Evolutionary conservation across 53 echinoderm and acorn worm species (phyloP), one percentile per base, ranked within the genome.

Genomic region (Zoroaster sp.): DNA sequence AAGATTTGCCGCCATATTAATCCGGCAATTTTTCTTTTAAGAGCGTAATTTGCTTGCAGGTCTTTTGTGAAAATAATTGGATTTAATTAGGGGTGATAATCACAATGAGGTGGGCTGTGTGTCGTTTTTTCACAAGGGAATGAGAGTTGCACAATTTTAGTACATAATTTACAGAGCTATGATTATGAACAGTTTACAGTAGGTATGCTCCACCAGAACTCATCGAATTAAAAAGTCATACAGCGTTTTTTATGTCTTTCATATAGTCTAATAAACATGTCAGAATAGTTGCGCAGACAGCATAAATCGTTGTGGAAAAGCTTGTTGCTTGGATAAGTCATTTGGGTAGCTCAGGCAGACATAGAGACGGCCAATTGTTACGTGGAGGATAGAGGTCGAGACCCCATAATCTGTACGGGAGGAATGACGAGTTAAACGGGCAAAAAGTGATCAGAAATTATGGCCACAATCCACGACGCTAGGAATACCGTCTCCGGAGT

Each of bases 321-420:
- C 69, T 70, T 85, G 85, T 63, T 35, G 63, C 49, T 72, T 42
- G 85, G 23, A 47, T 69, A 85, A 85, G 70, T 85, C 85, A 72
- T 85, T 44, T 46, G 71, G 25, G 33, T 47, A 46, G 47, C 11
- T 11, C 35, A 49, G 37, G 85, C 49, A 71, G 85, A 85, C 85
- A 35, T 3, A 70, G 30, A 52, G 85, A 72, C 85, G 69, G 47
- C 72, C 85, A 23, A 71, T 85, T 85, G 85, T 85, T 47, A 49
- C 85, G 72, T 70, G 67, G 51, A 44, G 37, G 89, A 65, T 63
- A 14, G 73, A 71, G 90, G 90, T 80, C 90, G 73, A 33, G 90
- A 81, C 90, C 90, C 45, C 90, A 43, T 89, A 89, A 89, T 89
- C 90, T 85, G 10, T 5, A 35, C 81, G 79, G 83, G 47, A 76